Percentiles rank a stretch among this genome's conserved stretches.
phyloP scores from a whole-genome alignment of 2,888 invertebrate genomes.

The Hydrotaea cyrtoneurina region DNA sequence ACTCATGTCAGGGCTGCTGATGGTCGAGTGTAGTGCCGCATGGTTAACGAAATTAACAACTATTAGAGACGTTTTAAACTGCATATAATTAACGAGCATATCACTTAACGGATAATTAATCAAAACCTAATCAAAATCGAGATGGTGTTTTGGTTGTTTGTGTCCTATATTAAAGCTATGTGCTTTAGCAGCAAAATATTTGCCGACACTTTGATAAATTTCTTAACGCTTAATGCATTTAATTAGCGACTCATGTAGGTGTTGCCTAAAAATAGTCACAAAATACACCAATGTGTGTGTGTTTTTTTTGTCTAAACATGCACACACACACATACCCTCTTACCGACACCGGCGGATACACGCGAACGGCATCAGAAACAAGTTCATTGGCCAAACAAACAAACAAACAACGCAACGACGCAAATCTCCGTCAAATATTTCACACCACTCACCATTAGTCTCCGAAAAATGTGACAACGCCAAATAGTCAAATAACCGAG shows the following conservation, averaged over 20 bases:
- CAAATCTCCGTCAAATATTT: slow-evolving; percentile 39
- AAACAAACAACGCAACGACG: slow-evolving; percentile 3
- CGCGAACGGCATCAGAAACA: slow-evolving; percentile 38
- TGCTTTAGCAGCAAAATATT: slow-evolving; percentile 9
- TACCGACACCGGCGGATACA: slow-evolving; percentile 5
- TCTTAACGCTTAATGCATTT: slow-evolving; percentile 51
- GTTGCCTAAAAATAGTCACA: slow-evolving; percentile 20
- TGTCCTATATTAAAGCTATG: background rate
- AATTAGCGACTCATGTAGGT: slow-evolving; percentile 49
- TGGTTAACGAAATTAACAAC: slow-evolving; percentile 33
- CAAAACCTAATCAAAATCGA: slow-evolving; percentile 44
- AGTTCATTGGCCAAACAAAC: slow-evolving; percentile 47
- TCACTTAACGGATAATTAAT: slow-evolving; percentile 44
- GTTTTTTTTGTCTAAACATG: background rate
- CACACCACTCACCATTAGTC: slow-evolving; percentile 34
- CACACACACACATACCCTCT: background rate
- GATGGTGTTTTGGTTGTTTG: slow-evolving; percentile 23
- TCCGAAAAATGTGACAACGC: slow-evolving; percentile 12
- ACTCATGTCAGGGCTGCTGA: background rate
- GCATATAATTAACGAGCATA: slow-evolving; percentile 42
- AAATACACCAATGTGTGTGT: background rate
- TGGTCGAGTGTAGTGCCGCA: slow-evolving; percentile 7
- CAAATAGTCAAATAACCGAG: background rate
- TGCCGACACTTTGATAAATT: slow-evolving; percentile 55
- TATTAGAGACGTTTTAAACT: slow-evolving; percentile 27